Conservation (phyloP, 1,140 invertebrate species). For the Caligus rogercresseyi region DNA sequence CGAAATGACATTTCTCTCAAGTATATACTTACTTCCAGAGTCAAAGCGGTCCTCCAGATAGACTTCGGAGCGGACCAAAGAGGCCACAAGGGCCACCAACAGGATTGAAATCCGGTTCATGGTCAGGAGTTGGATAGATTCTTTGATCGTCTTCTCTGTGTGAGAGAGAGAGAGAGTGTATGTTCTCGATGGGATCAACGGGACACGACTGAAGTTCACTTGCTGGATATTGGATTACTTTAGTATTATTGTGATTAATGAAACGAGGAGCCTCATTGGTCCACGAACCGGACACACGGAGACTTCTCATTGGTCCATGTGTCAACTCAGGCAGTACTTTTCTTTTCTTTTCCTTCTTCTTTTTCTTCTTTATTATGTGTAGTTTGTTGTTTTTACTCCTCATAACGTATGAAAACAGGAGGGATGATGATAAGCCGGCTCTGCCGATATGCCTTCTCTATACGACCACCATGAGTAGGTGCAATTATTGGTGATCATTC, state of each 20-base stretch:
- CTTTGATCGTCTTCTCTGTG: neutral
- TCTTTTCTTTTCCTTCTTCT: too few relatives aligned
- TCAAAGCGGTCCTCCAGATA: constrained; percentile 25
- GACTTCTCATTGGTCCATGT: constrained; percentile 16
- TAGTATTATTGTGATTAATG: neutral
- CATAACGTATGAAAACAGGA: too few relatives aligned
- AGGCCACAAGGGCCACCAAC: constrained; percentile 14
- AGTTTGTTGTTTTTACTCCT: too few relatives aligned
- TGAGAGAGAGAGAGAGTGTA: neutral
- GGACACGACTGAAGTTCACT: neutral
- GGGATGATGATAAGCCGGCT: too few relatives aligned
- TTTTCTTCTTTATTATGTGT: too few relatives aligned
- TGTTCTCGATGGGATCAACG: neutral
- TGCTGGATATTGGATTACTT: neutral
- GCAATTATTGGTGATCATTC: too few relatives aligned
- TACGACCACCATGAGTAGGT: too few relatives aligned
- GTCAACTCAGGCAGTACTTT: neutral
- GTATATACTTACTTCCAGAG: constrained; percentile 23
- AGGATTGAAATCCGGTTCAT: constrained; percentile 8
- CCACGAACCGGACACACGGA: constrained; percentile 15
- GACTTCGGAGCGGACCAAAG: constrained; percentile 20
- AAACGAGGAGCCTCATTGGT: neutral
- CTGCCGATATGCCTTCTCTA: too few relatives aligned
- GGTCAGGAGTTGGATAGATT: neutral
- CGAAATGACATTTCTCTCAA: neutral